Conservation (phyloP, 2,113 vertebrate species). For the Apodemus speciosus region DNA sequence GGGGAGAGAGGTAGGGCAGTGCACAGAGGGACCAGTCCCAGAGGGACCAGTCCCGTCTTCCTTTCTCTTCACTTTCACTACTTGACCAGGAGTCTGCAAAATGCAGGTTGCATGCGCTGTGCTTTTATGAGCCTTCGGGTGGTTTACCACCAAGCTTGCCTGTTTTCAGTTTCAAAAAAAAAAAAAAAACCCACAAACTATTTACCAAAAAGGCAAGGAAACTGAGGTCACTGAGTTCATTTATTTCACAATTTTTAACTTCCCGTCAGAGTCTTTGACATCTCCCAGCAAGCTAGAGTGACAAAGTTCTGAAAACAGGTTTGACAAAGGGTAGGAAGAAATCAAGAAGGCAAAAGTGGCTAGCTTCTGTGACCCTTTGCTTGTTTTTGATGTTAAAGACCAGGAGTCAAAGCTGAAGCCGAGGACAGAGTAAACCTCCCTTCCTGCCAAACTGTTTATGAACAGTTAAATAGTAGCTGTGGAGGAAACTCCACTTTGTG, state of each 20-base stretch:
- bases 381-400: not conserved
- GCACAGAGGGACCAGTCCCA: fast-evolving
- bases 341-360: not conserved
- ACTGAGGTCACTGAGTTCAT: slow-evolving; percentile 60
- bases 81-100: slow-evolving; percentile 61
- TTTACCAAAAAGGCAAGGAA: slow-evolving; percentile 67
- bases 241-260: slow-evolving; percentile 65
- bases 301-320: not conserved
- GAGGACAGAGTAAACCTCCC: not conserved
- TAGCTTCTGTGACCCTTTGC: fast-evolving
- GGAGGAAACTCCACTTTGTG: not conserved
- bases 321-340: not conserved
- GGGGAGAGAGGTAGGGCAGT: not conserved
- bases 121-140: slow-evolving; percentile 50
- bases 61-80: slow-evolving; percentile 42
- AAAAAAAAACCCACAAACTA: slow-evolving; percentile 61
- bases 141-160: slow-evolving; percentile 55
- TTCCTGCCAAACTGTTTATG: slow-evolving; percentile 2
- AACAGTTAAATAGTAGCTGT: slow-evolving; percentile 12
- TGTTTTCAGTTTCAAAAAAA: slow-evolving; percentile 46
- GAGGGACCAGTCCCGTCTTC: not conserved
- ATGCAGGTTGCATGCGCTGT: slow-evolving; percentile 9
- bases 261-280: slow-evolving; percentile 52
- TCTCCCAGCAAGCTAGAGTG: slow-evolving; percentile 5
- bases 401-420: not conserved